Evolutionary conservation across 2,797 vertebrate species (phyloP).

Genomic region (Coilia nasus): DNA sequence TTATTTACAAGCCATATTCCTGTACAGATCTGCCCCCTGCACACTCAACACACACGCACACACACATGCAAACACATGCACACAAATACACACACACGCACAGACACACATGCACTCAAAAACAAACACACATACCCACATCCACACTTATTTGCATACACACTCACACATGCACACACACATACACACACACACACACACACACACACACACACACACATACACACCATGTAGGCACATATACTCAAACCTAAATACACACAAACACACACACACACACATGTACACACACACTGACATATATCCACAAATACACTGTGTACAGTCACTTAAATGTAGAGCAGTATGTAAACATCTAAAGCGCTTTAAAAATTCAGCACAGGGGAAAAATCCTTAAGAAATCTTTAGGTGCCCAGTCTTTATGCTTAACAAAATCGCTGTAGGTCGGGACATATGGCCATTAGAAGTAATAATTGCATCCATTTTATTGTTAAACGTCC

Average conservation of each 20-base stretch:
- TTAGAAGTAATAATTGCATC: no score
- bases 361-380: neutral
- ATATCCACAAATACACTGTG: neutral
- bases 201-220: neutral
- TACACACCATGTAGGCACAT: no score
- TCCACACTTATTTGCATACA: neutral
- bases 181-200: neutral
- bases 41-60: slow-evolving; percentile 20
- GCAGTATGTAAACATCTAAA: neutral
- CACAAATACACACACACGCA: slow-evolving; percentile 55
- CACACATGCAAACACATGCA: slow-evolving; percentile 52
- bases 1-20: slow-evolving; percentile 78
- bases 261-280: slow-evolving; percentile 52
- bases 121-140: slow-evolving; percentile 34
- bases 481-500: no score
- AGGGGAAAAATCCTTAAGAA: no score
- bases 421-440: no score
- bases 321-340: neutral
- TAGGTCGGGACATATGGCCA: no score
- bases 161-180: neutral
- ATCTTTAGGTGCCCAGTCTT: neutral
- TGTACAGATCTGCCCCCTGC: slow-evolving; percentile 58
- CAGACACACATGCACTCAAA: slow-evolving; percentile 52
- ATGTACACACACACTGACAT: neutral
- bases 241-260: slow-evolving; percentile 31